Percentiles rank a stretch among this genome's conserved stretches.
These are phyloP conservation scores for Carterocephalus palaemon DNA, from an alignment of 2,888 invertebrate species.

Conservation along the genomic window DNA sequence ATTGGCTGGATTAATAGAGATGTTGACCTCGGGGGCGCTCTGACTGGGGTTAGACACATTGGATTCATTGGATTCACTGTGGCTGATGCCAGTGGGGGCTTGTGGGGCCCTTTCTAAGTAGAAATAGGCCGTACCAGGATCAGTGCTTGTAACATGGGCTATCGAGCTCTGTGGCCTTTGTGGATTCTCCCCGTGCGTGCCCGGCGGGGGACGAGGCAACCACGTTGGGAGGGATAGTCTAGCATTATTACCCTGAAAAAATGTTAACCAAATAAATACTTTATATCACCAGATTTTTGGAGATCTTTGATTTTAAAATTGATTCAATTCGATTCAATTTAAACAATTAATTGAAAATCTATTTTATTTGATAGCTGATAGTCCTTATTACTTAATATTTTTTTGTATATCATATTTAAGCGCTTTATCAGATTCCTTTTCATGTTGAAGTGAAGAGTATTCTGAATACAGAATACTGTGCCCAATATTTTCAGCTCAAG, in stretches of 20 bases:
- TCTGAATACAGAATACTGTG: too few relatives aligned
- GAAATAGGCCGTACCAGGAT: conserved; percentile 53
- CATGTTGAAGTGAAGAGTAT: too few relatives aligned
- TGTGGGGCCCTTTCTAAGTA: conserved; percentile 55
- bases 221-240: conserved; percentile 66
- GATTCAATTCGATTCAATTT: too few relatives aligned
- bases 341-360: too few relatives aligned
- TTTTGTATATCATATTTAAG: too few relatives aligned
- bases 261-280: background rate
- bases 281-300: too few relatives aligned
- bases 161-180: conserved; percentile 68
- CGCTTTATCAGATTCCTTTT: too few relatives aligned
- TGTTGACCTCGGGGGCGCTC: conserved; percentile 61
- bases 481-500: background rate
- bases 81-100: conserved; percentile 44
- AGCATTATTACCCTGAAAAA: conserved; percentile 63
- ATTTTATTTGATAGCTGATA: too few relatives aligned
- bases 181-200: conserved; percentile 52
- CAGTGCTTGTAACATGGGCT: conserved; percentile 59
- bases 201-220: conserved; percentile 63
- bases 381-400: too few relatives aligned
- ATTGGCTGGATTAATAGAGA: conserved; percentile 66
- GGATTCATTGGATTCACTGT: conserved; percentile 57
- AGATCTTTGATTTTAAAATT: too few relatives aligned
- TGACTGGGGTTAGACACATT: conserved; percentile 52